Evolutionary conservation across 2,888 invertebrate species (phyloP).

Genomic region (Sminthurinus aureus): DNA sequence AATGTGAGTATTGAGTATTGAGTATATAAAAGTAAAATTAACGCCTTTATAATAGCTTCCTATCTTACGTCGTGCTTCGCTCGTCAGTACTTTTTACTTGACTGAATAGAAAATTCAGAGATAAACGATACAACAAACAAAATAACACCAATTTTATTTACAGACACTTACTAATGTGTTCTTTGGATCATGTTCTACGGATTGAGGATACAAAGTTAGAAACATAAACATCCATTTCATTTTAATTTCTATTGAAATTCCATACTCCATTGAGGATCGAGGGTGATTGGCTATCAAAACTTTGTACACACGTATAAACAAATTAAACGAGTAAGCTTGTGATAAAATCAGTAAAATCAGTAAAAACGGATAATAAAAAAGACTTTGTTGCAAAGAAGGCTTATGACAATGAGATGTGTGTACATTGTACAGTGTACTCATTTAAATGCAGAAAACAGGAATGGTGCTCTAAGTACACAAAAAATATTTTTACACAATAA

Average conservation of each 20-base stretch:
- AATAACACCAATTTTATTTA: background rate
- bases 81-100: no score
- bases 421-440: background rate
- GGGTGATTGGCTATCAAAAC: background rate
- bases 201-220: background rate
- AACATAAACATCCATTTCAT: no score
- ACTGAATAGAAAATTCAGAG: background rate
- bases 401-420: background rate
- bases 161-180: no score
- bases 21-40: background rate
- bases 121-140: background rate
- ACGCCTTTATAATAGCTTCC: background rate
- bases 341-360: background rate
- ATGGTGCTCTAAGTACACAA: background rate
- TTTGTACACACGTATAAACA: background rate
- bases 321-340: slow-evolving; percentile 8
- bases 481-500: background rate
- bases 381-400: background rate
- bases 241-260: no score
- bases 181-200: no score
- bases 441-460: background rate
- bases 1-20: no score
- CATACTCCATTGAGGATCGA: background rate
- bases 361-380: background rate
- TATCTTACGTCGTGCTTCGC: background rate